These are phyloP conservation scores for Drosophila recens DNA, from an alignment of 2,888 invertebrate species.

Conservation along the genomic window DNA sequence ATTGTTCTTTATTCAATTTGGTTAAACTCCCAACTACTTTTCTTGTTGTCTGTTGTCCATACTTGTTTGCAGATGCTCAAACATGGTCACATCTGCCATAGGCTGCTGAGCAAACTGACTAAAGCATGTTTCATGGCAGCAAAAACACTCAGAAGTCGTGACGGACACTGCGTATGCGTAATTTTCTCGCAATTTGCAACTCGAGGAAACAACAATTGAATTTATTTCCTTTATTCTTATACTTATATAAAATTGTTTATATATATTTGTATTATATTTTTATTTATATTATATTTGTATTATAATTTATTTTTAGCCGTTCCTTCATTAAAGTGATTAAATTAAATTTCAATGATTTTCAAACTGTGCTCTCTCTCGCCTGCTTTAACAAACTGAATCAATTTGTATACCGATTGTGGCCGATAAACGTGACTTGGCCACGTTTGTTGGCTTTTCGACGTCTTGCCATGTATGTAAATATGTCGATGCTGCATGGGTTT, in stretches of 20 bases:
- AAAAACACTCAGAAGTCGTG: background rate
- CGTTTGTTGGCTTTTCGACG: constrained; percentile 54
- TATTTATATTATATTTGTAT: background rate
- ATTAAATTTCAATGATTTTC: constrained; percentile 31
- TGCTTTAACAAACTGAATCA: constrained; percentile 40
- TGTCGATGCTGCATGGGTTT: constrained; percentile 30
- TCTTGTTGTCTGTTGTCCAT: background rate
- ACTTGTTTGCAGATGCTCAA: constrained; percentile 1
- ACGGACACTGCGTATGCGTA: constrained; percentile 3
- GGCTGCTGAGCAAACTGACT: background rate
- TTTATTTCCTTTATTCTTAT: background rate
- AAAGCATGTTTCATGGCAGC: background rate
- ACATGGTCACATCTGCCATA: background rate
- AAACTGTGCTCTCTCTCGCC: background rate
- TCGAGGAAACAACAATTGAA: background rate
- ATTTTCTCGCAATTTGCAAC: background rate
- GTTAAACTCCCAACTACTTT: background rate
- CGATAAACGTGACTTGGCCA: constrained; percentile 74
- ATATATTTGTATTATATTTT: background rate
- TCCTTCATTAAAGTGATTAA: constrained; percentile 5
- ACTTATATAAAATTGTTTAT: background rate
- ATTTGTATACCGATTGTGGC: constrained; percentile 56
- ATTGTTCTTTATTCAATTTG: background rate
- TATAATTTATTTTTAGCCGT: background rate
- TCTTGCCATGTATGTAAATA: constrained; percentile 42